phyloP scores from a whole-genome alignment of 2,797 vertebrate genomes.

The Fringilla coelebs region DNA sequence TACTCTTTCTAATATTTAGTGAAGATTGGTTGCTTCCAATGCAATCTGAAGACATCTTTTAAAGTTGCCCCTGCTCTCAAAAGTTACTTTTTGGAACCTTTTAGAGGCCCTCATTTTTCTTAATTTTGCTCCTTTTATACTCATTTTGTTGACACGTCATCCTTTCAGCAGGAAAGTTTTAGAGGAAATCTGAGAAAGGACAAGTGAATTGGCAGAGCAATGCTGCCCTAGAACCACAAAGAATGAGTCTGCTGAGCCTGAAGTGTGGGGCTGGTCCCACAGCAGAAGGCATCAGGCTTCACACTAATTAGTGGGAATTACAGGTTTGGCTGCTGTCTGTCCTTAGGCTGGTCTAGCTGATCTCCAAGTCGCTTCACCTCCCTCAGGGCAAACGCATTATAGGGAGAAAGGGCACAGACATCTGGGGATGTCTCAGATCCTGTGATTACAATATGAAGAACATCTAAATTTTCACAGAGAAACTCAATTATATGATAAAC shows the following conservation, averaged over 20 bases:
- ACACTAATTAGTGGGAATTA: not conserved
- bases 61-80: not conserved
- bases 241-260: not conserved
- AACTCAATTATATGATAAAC: not conserved
- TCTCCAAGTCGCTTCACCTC: not conserved
- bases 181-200: not conserved
- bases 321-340: not conserved
- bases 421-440: not conserved
- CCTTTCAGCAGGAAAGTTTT: not conserved
- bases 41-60: not conserved
- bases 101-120: not conserved
- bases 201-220: not conserved
- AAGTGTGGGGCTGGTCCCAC: not conserved
- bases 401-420: not conserved
- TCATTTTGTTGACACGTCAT: not conserved
- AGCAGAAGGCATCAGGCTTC: not conserved
- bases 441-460: not conserved
- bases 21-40: not conserved
- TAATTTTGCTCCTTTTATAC: not conserved
- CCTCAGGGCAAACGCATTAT: fast-evolving
- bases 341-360: not conserved
- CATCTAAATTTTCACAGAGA: not conserved
- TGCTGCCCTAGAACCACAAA: not conserved
- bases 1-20: not conserved
- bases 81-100: not conserved